Conservation (phyloP, 2,797 vertebrate genomes). For the Borostomias antarcticus region DNA sequence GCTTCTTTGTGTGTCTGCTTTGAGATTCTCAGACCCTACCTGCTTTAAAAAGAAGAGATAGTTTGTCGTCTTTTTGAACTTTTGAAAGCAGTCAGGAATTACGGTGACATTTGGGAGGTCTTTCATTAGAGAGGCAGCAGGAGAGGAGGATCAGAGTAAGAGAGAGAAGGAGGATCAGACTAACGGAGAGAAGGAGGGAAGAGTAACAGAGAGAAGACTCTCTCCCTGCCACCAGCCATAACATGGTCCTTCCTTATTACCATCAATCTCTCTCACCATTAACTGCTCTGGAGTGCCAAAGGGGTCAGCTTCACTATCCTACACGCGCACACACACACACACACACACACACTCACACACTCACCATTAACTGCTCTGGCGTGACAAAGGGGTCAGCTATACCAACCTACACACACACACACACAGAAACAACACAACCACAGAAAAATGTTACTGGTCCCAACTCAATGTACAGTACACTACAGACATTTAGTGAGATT, state of each 20-base stretch:
- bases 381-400: conserved; percentile 14
- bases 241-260: conserved; percentile 39
- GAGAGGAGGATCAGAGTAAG: conserved; percentile 1
- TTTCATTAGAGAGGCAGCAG: conserved; percentile 53
- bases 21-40: conserved; percentile 15
- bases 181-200: conserved; percentile 1
- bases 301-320: conserved; percentile 6
- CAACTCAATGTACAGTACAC: too few relatives aligned
- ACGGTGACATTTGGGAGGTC: conserved; percentile 60
- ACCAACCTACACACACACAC: not conserved
- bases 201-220: conserved; percentile 9
- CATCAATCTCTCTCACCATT: conserved; percentile 41
- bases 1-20: too few relatives aligned
- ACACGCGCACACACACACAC: not conserved
- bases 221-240: conserved; percentile 27
- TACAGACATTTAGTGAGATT: not conserved
- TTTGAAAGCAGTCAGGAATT: conserved; percentile 54
- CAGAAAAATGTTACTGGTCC: too few relatives aligned
- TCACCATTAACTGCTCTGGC: conserved; percentile 30
- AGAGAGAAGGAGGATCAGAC: not conserved
- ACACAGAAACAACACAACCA: too few relatives aligned
- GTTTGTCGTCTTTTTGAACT: conserved; percentile 51
- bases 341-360: conserved; percentile 2
- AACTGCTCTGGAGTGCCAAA: conserved; percentile 22
- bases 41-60: conserved; percentile 32